Evolutionary conservation across 2,113 vertebrate genomes (phyloP).

Genomic region (Catharus fuscescens): DNA sequence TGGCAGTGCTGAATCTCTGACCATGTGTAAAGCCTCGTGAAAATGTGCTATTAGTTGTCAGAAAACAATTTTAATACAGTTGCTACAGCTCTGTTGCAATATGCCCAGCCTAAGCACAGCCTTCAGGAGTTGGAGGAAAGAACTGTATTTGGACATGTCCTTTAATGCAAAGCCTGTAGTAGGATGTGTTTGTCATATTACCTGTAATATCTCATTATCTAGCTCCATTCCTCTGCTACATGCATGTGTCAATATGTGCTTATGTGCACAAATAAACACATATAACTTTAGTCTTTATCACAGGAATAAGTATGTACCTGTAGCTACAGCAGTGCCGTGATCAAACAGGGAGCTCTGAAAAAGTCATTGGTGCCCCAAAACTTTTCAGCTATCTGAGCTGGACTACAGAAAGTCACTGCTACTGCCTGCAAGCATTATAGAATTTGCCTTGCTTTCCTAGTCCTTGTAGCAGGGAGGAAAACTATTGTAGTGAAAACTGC

Average conservation of each 20-base stretch:
- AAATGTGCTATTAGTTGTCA: constrained; percentile 29
- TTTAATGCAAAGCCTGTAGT: background rate
- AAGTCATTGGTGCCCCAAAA: background rate
- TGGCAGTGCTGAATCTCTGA: background rate
- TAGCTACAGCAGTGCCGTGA: background rate
- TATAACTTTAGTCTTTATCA: background rate
- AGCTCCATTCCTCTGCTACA: background rate
- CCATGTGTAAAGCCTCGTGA: constrained; percentile 23
- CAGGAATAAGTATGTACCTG: background rate
- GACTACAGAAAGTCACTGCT: background rate
- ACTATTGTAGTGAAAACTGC: background rate
- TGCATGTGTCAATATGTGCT: background rate
- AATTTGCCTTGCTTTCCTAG: background rate
- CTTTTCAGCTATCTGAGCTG: background rate
- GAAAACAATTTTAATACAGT: constrained; percentile 38
- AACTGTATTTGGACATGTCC: background rate
- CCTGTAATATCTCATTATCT: constrained; percentile 4
- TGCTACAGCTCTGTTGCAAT: background rate
- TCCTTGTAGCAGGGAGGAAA: constrained; percentile 6
- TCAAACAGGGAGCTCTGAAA: background rate
- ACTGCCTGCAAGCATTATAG: background rate
- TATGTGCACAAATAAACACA: background rate
- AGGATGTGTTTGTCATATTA: background rate
- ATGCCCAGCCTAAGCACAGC: background rate
- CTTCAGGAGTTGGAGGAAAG: background rate